Evolutionary conservation across 2,888 invertebrate genomes (phyloP), one percentile per base, ranked within the genome.

Genomic region (Chelonus formosanus): DNA sequence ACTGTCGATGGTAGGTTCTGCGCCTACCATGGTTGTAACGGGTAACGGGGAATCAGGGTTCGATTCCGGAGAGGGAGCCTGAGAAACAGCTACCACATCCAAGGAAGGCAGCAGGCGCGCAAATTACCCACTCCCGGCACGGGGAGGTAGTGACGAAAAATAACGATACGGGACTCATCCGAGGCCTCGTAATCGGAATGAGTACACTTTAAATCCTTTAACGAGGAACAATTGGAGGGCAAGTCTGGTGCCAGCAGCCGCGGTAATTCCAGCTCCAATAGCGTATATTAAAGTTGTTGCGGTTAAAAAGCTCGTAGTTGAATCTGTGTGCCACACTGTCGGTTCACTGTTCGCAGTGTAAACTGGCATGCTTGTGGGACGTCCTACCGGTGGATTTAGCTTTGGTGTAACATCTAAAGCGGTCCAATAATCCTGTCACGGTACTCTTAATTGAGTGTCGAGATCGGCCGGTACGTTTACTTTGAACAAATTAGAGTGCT

Each of bases 11-110:
- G 89, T 89, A 88, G 87, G 86, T 85, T 87, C 86, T 85, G 85
- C 84, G 89, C 86, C 88, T 89, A 88, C 88, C 89, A 88, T 89
- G 89, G 88, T 88, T 85, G 86, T 86, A 85, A 90, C 70, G 70
- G 88, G 89, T 90, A 88, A 90, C 89, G 89, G 89, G 87, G 89
- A 89, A 90, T 90, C 86, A 89, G 89, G 89, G 89, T 90, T 90
- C 88, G 88, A 50, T 60, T 60, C 60, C 60, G 60, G 60, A 60
- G 86, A 87, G 88, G 88, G 87, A 89, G 88, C 89, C 87, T 89
- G 88, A 89, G 88, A 88, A 88, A 89, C 87, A 88, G 89, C 88
- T 88, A 88, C 88, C 88, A 89, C 88, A 88, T 89, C 89, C 86
- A 89, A 89, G 89, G 89, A 89, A 88, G 88, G 89, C 89, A 90